Base-by-base conservation (phyloP, 2,113 vertebrate species). In the Micromys minutus region DNA sequence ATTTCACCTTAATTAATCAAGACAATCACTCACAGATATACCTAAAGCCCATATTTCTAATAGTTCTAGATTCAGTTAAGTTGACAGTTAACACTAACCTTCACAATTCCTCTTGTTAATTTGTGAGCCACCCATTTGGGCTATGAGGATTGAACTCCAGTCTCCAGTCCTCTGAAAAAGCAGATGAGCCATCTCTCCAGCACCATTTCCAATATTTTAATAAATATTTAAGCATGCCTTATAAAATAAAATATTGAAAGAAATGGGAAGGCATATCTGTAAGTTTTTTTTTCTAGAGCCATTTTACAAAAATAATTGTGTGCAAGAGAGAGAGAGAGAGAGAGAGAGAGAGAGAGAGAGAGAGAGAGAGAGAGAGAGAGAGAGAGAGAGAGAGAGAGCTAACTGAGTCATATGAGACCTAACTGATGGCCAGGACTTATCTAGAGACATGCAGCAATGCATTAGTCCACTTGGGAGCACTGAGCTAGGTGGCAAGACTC, bases 241-340 rank as follows among this genome's bases (percentile, higher is more conserved):
- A 55, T 91, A n/a, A 72, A 90, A 75, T 61, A 90, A 87, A 63
- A 50, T 87, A 87, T 59, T 83, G 87, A 3, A n/a, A 89, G n/a
- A 63, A 94, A 77, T 81, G 76, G n/a, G 47, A 87, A 86, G 4
- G 0, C 83, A 39, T 84, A 8, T 59, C 74, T 92, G 77, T 90
- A 92, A 92, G 67, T 67, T 67, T 84, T 91, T 84, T 91, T 90
- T 61, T 93, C 21, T 90, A 77, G 89, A 89, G 59, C 16, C n/a
- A 74, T 87, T 87, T 74, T 85, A 47, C 16, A 87, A 61, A 19
- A 91, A 93, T 83, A 87, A 55, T 91, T 86, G 22, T 93, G 80
- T 71, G 1, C 67, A 47, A 9, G 16, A 19, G 29, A 47, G 26
- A 19, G 42, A 47, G 26, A 47, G 45, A 13, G 13, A 17, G 15